Percentiles rank a stretch among this genome's conserved stretches.
phyloP scores from a whole-genome alignment of 2,888 invertebrate genomes.

The Lordiphosa fenestrarum region DNA sequence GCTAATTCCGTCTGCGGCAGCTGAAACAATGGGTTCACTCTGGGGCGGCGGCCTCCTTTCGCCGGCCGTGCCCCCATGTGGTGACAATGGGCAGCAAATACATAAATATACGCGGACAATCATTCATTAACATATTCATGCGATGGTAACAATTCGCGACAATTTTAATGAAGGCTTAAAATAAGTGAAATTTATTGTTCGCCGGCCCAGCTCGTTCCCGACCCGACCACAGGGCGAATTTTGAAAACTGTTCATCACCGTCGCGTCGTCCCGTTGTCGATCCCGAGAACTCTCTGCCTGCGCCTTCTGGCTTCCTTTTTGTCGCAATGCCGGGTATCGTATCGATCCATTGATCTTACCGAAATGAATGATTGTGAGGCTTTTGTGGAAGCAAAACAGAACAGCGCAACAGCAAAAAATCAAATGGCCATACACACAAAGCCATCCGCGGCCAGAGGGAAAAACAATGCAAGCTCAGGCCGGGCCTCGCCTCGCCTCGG shows the following conservation, averaged over 20 bases:
- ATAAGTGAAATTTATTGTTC: constrained; percentile 62
- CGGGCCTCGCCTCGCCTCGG: constrained; percentile 27
- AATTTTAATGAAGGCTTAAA: constrained; percentile 66
- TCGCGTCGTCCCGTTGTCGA: not conserved
- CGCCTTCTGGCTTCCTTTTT: constrained; percentile 46
- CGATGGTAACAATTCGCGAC: constrained; percentile 59
- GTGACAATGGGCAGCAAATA: constrained; percentile 15
- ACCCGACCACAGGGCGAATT: constrained; percentile 35
- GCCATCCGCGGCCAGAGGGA: constrained; percentile 26
- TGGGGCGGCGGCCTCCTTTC: constrained; percentile 6
- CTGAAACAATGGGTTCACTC: constrained; percentile 37
- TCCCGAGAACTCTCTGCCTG: constrained; percentile 27
- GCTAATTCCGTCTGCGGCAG: constrained; percentile 1
- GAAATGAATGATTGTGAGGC: constrained; percentile 71
- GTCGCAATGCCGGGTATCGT: constrained; percentile 57
- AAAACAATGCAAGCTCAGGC: constrained; percentile 62
- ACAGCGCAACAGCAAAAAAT: constrained; percentile 40
- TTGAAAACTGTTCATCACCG: constrained; percentile 69
- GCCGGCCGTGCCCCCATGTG: constrained; percentile 20
- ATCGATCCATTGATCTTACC: constrained; percentile 74
- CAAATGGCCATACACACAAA: constrained; percentile 34
- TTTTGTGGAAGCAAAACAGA: constrained; percentile 30
- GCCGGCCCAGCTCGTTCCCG: constrained; percentile 32
- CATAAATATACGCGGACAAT: constrained; percentile 28
- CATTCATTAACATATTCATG: constrained; percentile 71